Percentiles rank a stretch among this genome's conserved stretches.
Conservation (phyloP, 2,113 vertebrate species). For the Aspidoscelis tigris region DNA sequence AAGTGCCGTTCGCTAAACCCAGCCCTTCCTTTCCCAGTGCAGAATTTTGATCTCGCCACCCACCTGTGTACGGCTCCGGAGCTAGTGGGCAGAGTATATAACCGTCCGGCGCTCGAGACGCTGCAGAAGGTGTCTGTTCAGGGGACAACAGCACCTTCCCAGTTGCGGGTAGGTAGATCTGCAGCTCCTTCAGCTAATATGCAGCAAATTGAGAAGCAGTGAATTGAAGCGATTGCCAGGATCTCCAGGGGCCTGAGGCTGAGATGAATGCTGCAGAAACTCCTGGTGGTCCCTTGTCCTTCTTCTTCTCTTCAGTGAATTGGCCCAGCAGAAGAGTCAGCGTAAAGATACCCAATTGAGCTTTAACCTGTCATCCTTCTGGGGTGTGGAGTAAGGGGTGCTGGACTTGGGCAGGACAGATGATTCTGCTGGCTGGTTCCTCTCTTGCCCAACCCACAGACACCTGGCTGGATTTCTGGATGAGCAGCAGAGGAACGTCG, state of each 20-base stretch:
- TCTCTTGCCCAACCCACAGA: slow-evolving; percentile 51
- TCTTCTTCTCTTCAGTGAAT: no score
- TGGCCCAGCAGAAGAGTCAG: no score
- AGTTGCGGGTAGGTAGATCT: slow-evolving; percentile 74
- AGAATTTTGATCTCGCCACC: slow-evolving; percentile 85
- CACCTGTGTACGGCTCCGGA: slow-evolving; percentile 88
- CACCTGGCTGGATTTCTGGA: slow-evolving; percentile 42
- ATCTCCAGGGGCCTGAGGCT: no score
- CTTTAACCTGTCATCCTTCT: not conserved
- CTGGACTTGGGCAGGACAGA: slow-evolving; percentile 61
- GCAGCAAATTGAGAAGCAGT: no score
- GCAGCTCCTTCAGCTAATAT: no score
- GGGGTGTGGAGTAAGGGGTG: slow-evolving; percentile 36
- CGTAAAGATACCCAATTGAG: no score
- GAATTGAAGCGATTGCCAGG: no score
- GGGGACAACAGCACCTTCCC: slow-evolving; percentile 72
- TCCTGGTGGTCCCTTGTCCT: no score
- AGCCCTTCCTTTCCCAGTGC: slow-evolving; percentile 72
- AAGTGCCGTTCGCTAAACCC: not conserved
- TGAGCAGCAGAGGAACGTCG: slow-evolving; percentile 65
- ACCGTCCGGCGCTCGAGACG: slow-evolving; percentile 87
- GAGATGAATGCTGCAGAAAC: no score
- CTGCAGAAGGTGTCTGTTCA: slow-evolving; percentile 83
- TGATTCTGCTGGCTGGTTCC: slow-evolving; percentile 58
- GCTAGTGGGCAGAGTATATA: slow-evolving; percentile 87